Conservation (phyloP, 2,888 invertebrate genomes). For the Scaptomyza cyrtandrae region DNA sequence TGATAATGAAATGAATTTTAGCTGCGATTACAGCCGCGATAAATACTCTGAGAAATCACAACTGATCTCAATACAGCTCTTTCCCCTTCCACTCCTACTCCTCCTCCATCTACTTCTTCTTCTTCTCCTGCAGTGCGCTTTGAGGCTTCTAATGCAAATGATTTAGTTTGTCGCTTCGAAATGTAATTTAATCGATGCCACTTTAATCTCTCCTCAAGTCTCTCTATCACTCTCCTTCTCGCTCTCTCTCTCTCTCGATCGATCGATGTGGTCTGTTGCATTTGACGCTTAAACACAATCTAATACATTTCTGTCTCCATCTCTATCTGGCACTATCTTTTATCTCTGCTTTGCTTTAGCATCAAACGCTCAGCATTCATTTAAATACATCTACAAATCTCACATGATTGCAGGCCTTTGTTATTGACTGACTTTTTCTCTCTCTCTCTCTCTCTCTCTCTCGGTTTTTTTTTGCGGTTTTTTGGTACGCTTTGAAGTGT, state of each 20-base stretch:
- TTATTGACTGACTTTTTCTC: conserved; percentile 45
- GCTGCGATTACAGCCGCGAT: conserved; percentile 78
- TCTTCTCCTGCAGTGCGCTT: conserved; percentile 9
- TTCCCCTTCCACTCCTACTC: no score
- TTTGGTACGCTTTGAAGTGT: conserved; percentile 55
- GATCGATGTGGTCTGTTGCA: conserved; percentile 47
- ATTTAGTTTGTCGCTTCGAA: conserved; percentile 25
- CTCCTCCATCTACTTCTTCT: no score
- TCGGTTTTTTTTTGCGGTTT: conserved; percentile 66
- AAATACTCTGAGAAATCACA: conserved; percentile 68
- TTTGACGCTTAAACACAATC: conserved; percentile 50
- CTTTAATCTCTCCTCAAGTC: conserved; percentile 17
- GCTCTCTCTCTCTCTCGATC: neutral
- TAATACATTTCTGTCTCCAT: conserved; percentile 38
- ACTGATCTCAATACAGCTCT: conserved; percentile 13
- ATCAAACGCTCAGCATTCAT: conserved; percentile 42
- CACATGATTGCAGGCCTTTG: conserved; percentile 61
- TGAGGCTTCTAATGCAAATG: conserved; percentile 59
- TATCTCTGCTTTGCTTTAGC: conserved; percentile 29
- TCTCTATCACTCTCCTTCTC: conserved; percentile 1
- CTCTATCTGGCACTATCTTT: conserved; percentile 22
- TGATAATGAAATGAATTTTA: conserved; percentile 82
- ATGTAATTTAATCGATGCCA: conserved; percentile 74
- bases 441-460: conserved; percentile 22
- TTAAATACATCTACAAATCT: conserved; percentile 16